Base-by-base conservation (phyloP, 2,113 vertebrate genomes). In the Propithecus coquereli region DNA sequence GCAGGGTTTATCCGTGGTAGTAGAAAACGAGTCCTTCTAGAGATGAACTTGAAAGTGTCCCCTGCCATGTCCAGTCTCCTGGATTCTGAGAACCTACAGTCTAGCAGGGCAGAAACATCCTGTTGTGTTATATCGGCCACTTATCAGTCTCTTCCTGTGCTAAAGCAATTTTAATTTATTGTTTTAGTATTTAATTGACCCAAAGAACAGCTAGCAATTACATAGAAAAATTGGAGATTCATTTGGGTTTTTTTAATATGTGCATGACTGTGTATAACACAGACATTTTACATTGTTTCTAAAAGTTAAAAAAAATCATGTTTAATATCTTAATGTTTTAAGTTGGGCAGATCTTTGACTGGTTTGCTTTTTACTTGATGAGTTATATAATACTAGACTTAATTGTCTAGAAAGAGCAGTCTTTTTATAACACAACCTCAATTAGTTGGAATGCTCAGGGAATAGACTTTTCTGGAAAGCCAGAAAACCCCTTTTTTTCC, bases 401-500 rank as follows among this genome's bases (percentile, higher is more conserved):
- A 59, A 54, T 79, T 32, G 5, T 86, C 83, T 84, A 34, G 52
- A 66, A 57, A 82, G 12, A 86, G 43, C 61, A 22, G 14, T 66
- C 68, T 76, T 52, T 66, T 37, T 79, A 4, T 77, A 40, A 30
- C 32, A 37, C 50, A 91, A 40, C n/a, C 85, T 96, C 84, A 61
- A 0, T 74, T 47, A 73, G 18, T 87, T 90, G 66, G 66, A 37
- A 86, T 77, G 87, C 97, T 95, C 97, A 95, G 97, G 91, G 93
- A 84, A 71, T 61, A 66, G 80, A 70, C 32, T 87, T 85, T 94
- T 94, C 96, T 84, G 50, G 47, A 83, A 79, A 76, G 20, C 63
- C 92, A 94, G 95, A 74, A 96, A 95, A 59, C 12, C 12, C 23
- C 16, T 22, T 52, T 79, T 81, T 74, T 70, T 74, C 68, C 59